Conservation (phyloP, 2,888 invertebrate species). For the Dugesia japonica region DNA sequence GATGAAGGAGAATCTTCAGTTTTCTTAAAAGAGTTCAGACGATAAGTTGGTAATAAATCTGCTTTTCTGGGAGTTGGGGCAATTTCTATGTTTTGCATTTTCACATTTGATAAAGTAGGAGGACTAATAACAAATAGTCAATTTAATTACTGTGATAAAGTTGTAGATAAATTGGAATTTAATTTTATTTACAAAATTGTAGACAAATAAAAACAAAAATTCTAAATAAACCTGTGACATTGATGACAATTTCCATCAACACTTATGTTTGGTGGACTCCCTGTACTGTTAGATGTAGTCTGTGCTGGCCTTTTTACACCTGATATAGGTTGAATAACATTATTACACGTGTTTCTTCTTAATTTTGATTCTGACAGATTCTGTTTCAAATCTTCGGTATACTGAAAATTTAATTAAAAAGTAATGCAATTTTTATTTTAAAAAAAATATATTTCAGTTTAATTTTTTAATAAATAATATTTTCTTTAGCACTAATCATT, state of each 20-base stretch:
- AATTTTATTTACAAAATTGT: background rate
- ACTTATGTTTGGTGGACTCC: slow-evolving; percentile 4
- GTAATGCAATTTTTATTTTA: no score
- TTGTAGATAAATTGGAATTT: background rate
- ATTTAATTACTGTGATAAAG: no score
- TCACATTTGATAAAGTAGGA: background rate
- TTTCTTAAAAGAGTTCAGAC: background rate
- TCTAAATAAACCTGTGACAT: background rate
- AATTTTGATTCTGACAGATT: background rate
- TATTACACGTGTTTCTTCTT: background rate
- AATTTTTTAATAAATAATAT: no score
- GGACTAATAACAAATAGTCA: background rate
- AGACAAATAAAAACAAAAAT: background rate
- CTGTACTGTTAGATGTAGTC: background rate
- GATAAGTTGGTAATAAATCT: slow-evolving; percentile 1
- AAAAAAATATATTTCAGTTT: no score
- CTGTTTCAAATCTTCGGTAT: background rate
- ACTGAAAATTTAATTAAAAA: background rate
- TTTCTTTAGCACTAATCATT: no score
- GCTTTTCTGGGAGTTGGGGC: slow-evolving; percentile 11
- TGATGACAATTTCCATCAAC: slow-evolving; percentile 12
- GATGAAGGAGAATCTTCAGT: slow-evolving; percentile 17
- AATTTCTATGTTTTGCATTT: background rate
- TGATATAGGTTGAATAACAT: slow-evolving; percentile 4
- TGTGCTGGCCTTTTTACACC: background rate